phyloP scores from a whole-genome alignment of 2,113 vertebrate genomes.

The Pollimyrus isidori region DNA sequence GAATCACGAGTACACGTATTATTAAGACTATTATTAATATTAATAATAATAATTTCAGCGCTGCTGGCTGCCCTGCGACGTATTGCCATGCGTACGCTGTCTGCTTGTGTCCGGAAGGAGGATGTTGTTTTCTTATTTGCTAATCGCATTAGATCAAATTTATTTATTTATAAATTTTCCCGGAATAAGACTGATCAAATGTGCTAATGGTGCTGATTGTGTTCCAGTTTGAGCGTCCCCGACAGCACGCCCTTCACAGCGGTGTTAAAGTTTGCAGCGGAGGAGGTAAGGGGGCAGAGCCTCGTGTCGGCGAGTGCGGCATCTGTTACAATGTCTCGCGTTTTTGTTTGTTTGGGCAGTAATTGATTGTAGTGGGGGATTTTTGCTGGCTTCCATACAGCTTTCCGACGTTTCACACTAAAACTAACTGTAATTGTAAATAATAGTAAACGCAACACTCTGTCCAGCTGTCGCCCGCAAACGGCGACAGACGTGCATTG shows the following conservation, averaged over 20 bases:
- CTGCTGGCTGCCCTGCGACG: not conserved
- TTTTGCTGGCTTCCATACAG: not conserved
- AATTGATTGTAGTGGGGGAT: not conserved
- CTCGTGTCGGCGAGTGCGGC: no score
- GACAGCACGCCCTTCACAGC: conserved; percentile 91
- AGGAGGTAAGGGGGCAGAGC: conserved; percentile 70
- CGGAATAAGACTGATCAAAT: not conserved
- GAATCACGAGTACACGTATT: not conserved
- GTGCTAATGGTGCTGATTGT: conserved; percentile 15
- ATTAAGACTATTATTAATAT: not conserved
- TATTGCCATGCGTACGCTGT: not conserved
- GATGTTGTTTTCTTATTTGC: not conserved
- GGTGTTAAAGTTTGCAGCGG: conserved; percentile 92
- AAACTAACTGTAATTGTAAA: not conserved
- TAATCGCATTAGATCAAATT: not conserved
- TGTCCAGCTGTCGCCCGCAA: not conserved
- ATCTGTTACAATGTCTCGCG: not conserved
- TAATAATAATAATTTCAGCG: not conserved
- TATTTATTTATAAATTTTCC: not conserved
- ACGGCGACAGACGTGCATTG: not conserved
- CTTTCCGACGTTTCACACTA: not conserved
- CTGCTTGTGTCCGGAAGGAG: not conserved
- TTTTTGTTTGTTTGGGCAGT: not conserved
- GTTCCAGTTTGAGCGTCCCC: conserved; percentile 81
- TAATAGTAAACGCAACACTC: not conserved